A percentile compares a stretch with the other conserved stretches of the same genome.
These are phyloP conservation scores for Oppia nitens DNA, from an alignment of 1,140 invertebrate genomes.

Conservation along the genomic window DNA sequence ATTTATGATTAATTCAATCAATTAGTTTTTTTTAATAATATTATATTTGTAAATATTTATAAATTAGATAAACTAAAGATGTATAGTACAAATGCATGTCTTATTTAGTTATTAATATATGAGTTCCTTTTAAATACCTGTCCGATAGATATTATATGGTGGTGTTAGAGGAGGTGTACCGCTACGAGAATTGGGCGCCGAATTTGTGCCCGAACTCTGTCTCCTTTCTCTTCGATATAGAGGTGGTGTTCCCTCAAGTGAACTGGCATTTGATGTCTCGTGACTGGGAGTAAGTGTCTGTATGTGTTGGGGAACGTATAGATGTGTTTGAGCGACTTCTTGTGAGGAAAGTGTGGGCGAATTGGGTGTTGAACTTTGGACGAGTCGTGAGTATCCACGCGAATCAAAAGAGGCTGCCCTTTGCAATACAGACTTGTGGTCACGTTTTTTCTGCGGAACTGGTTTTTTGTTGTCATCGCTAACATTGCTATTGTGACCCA, in stretches of 20 bases:
- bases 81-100: no score
- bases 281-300: not conserved
- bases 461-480: not conserved
- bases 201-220: not conserved
- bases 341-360: conserved; percentile 5
- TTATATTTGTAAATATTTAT: no score
- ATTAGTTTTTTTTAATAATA: no score
- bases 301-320: not conserved
- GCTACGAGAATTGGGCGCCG: not conserved
- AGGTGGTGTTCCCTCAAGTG: not conserved
- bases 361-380: conserved; percentile 10
- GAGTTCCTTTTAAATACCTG: not conserved
- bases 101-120: no score
- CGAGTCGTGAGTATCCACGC: conserved; percentile 13
- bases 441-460: not conserved
- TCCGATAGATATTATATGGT: not conserved
- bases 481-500: not conserved
- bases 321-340: not conserved
- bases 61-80: no score
- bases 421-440: not conserved
- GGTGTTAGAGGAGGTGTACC: not conserved
- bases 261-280: not conserved
- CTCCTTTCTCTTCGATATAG: conserved; percentile 2
- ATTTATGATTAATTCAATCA: no score
- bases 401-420: conserved; percentile 16